These are phyloP conservation scores for Tragelaphus buxtoni DNA, from an alignment of 2,113 vertebrate species.

Conservation along the genomic window DNA sequence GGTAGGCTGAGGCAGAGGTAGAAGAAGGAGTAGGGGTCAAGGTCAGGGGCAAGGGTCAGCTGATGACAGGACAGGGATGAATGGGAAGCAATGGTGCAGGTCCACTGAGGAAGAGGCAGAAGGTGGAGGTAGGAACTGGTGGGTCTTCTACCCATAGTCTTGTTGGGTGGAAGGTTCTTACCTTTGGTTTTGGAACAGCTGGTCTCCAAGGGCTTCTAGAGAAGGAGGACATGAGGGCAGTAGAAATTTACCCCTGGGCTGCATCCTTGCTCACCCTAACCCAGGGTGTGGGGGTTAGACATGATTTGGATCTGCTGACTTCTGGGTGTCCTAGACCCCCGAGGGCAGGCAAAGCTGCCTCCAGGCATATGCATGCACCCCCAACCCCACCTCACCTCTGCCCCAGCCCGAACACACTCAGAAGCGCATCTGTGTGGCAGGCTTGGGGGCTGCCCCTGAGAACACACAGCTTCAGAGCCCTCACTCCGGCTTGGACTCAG, in stretches of 20 bases:
- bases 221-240: not conserved
- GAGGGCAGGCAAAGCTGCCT: not conserved
- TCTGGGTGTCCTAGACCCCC: not conserved
- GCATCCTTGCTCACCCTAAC: not conserved
- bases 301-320: not conserved
- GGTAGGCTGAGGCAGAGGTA: not conserved
- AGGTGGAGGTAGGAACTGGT: not conserved
- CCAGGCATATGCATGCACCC: not conserved
- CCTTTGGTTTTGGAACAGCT: conserved; percentile 44
- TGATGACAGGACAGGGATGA: not conserved
- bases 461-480: not conserved
- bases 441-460: not conserved
- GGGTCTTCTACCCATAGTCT: not conserved
- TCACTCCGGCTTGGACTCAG: not conserved
- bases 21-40: not conserved
- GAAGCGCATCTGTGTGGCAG: not conserved
- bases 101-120: not conserved
- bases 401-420: not conserved
- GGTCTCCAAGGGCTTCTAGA: conserved; percentile 52
- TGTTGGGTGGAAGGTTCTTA: not conserved
- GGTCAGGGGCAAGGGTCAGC: not conserved
- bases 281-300: not conserved
- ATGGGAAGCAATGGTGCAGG: too few relatives aligned
- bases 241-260: not conserved
- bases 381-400: not conserved